Conservation (phyloP, 2,888 invertebrate species). For the Apeira syringaria region DNA sequence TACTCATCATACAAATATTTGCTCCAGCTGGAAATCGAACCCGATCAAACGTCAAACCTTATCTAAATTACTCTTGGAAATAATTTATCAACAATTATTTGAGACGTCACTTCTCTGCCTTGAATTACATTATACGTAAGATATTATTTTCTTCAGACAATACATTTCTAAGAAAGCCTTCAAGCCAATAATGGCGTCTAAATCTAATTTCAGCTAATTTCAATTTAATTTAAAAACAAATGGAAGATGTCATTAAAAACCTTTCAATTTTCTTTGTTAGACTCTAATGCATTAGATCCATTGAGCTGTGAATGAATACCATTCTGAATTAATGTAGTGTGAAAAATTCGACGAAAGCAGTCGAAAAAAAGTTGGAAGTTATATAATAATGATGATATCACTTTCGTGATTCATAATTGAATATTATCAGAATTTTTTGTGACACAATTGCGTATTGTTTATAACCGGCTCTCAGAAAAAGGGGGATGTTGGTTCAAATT, state of each 20-base stretch:
- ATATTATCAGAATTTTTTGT: constrained; percentile 49
- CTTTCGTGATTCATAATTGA: constrained; percentile 50
- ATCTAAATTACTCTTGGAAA: too few relatives aligned
- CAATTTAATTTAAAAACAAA: constrained; percentile 16
- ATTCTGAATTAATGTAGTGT: constrained; percentile 52
- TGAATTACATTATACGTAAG: too few relatives aligned
- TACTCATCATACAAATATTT: too few relatives aligned
- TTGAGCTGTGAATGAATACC: constrained; percentile 48
- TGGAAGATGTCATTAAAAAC: constrained; percentile 18
- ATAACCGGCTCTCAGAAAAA: too few relatives aligned
- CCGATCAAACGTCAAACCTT: too few relatives aligned
- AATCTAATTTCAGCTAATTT: constrained; percentile 13
- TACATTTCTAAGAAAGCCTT: not conserved
- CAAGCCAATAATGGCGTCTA: not conserved
- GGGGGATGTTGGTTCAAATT: too few relatives aligned
- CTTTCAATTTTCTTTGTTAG: constrained; percentile 37
- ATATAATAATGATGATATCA: too few relatives aligned
- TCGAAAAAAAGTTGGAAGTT: constrained; percentile 1
- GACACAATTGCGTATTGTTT: not conserved
- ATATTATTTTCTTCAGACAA: too few relatives aligned
- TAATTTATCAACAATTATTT: too few relatives aligned
- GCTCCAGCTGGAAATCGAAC: too few relatives aligned
- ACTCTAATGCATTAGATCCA: constrained; percentile 44
- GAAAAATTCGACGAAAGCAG: constrained; percentile 34
- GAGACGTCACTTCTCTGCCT: too few relatives aligned